Evolutionary conservation across 2,113 vertebrate species (phyloP).

Genomic region (Semnornis frantzii): DNA sequence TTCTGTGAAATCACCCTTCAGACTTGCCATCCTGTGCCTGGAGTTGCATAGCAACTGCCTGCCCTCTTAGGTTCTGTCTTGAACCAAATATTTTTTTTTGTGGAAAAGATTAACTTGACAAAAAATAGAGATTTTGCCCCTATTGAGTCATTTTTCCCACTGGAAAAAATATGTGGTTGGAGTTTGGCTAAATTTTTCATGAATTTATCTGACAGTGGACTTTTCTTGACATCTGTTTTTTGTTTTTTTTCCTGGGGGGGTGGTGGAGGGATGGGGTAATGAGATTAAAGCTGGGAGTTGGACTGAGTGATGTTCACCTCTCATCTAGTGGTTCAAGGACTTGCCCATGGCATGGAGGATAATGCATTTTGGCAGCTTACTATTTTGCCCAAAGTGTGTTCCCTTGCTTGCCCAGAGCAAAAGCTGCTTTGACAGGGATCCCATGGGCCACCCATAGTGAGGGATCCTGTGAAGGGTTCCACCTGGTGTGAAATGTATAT

Average conservation of each 20-base stretch:
- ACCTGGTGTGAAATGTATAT: neutral
- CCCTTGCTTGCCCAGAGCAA: neutral
- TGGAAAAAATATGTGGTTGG: neutral
- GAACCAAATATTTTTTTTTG: neutral
- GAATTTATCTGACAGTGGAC: neutral
- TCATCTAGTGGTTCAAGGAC: neutral
- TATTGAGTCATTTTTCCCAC: conserved; percentile 21
- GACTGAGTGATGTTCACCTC: neutral
- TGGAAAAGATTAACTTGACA: neutral
- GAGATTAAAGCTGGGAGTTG: neutral
- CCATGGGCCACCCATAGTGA: neutral
- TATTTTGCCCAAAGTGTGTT: neutral
- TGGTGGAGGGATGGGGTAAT: neutral
- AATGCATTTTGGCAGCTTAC: neutral
- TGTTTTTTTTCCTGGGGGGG: neutral
- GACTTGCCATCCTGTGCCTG: neutral
- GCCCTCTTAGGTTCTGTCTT: conserved; percentile 27
- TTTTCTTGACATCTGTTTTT: neutral
- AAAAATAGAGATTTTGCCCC: conserved; percentile 46
- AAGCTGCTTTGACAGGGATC: neutral
- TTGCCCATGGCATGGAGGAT: neutral
- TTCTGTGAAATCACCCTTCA: neutral
- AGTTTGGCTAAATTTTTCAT: neutral
- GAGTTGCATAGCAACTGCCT: conserved; percentile 48
- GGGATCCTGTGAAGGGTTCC: neutral